A percentile compares a stretch with the other conserved stretches of the same genome.
These are phyloP conservation scores for Ceratina japonica DNA, from an alignment of 1,140 invertebrate genomes.

Conservation along the genomic window DNA sequence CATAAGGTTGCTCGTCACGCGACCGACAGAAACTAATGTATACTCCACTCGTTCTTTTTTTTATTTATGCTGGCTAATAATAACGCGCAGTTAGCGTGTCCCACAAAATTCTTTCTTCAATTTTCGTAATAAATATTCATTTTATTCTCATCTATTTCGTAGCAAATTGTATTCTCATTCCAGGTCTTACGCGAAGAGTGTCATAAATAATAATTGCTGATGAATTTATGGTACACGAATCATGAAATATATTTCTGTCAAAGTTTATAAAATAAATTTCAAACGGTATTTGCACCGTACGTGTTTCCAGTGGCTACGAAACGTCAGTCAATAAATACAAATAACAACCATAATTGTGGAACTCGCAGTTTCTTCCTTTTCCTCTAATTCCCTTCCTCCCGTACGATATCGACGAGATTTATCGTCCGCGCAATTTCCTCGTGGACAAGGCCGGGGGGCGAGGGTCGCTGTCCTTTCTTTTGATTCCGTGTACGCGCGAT, in stretches of 20 bases:
- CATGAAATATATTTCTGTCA: too few species aligned
- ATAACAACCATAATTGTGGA: too few species aligned
- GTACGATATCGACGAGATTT: conserved; percentile 29
- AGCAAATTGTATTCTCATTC: neutral
- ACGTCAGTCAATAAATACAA: too few species aligned
- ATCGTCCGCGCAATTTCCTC: conserved; percentile 21
- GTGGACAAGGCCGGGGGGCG: neutral
- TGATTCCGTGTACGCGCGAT: neutral
- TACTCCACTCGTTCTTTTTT: neutral
- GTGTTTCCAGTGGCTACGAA: too few species aligned
- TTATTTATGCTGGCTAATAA: too few species aligned
- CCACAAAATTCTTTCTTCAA: neutral
- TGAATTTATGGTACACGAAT: too few species aligned
- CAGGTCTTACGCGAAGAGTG: neutral
- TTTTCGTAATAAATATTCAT: conserved; percentile 5
- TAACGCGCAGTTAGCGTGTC: conserved; percentile 19
- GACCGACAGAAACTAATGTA: neutral
- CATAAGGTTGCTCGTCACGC: conserved; percentile 20
- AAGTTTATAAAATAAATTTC: too few species aligned
- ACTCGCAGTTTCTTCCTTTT: neutral
- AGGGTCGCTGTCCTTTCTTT: conserved; percentile 2
- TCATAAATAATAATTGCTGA: too few species aligned
- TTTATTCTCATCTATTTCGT: neutral
- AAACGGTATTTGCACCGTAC: too few species aligned
- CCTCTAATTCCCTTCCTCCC: neutral